phyloP scores from a whole-genome alignment of 30 jellyfish, hydroid and myxozoan species.

The Cassiopea xamachana region DNA sequence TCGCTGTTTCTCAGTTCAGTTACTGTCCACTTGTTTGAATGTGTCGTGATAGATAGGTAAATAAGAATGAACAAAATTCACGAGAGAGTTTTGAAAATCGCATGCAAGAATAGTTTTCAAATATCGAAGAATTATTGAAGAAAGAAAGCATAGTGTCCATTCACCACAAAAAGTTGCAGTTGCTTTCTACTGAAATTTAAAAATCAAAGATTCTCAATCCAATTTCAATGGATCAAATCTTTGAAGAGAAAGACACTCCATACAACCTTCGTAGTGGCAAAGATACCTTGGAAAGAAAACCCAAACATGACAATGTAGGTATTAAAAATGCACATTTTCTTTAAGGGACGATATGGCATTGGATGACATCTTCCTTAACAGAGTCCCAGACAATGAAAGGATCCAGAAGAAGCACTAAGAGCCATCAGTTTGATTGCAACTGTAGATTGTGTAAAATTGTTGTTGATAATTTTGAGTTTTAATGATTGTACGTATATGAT shows the following conservation, averaged over 20 bases:
- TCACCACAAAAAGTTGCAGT: constrained; percentile 6
- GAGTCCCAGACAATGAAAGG: neutral
- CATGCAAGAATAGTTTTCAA: neutral
- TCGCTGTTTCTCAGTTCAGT: neutral
- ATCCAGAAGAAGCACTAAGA: neutral
- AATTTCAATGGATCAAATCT: neutral
- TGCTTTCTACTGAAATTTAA: constrained; percentile 4
- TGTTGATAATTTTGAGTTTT: neutral
- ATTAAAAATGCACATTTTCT: neutral
- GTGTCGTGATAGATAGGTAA: neutral
- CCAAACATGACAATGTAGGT: neutral
- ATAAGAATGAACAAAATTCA: neutral
- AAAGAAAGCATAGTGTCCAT: constrained; percentile 8
- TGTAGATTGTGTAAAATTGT: neutral
- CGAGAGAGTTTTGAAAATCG: neutral
- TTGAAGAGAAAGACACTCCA: neutral
- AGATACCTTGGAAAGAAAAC: neutral
- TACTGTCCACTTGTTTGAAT: neutral
- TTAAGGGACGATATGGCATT: neutral
- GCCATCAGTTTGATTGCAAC: neutral
- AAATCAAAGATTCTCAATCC: neutral
- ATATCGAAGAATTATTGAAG: neutral
- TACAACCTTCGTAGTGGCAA: neutral
- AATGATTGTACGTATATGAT: too few species aligned
- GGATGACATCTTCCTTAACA: neutral